Conservation (phyloP, 2,113 vertebrate genomes). For the Gavialis gangeticus region DNA sequence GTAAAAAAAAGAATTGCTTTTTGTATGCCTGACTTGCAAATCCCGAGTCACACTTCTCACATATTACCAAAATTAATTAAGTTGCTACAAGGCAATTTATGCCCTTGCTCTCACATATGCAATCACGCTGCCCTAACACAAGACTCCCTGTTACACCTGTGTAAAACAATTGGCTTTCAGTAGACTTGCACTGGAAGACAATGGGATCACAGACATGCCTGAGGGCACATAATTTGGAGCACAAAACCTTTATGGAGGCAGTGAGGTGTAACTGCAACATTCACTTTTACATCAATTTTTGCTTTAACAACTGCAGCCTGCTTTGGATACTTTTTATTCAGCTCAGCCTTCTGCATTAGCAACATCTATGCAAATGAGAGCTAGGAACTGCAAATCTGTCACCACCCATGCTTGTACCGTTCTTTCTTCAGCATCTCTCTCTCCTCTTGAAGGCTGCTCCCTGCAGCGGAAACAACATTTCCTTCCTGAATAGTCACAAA, state of each 20-base stretch:
- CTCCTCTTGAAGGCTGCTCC: slow-evolving; percentile 90
- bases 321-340: background rate
- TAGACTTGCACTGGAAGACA: background rate
- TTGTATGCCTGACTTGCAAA: background rate
- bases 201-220: fast-evolving
- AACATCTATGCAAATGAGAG: background rate
- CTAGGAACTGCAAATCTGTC: background rate
- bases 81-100: background rate
- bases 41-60: background rate
- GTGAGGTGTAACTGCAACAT: background rate
- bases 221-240: background rate
- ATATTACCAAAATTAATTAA: background rate
- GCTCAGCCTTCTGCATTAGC: background rate
- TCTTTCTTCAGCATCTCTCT: slow-evolving; percentile 94
- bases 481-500: slow-evolving; percentile 67
- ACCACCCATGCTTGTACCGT: slow-evolving; percentile 80
- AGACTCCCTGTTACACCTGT: background rate
- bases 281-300: background rate
- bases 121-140: background rate
- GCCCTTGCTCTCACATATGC: background rate
- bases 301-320: background rate
- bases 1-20: background rate
- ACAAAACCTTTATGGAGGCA: background rate
- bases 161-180: background rate
- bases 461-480: slow-evolving; percentile 29